Evolutionary conservation across 2,888 invertebrate genomes (phyloP), one percentile per base, ranked within the genome.

Genomic region (Odiellus spinosus): DNA sequence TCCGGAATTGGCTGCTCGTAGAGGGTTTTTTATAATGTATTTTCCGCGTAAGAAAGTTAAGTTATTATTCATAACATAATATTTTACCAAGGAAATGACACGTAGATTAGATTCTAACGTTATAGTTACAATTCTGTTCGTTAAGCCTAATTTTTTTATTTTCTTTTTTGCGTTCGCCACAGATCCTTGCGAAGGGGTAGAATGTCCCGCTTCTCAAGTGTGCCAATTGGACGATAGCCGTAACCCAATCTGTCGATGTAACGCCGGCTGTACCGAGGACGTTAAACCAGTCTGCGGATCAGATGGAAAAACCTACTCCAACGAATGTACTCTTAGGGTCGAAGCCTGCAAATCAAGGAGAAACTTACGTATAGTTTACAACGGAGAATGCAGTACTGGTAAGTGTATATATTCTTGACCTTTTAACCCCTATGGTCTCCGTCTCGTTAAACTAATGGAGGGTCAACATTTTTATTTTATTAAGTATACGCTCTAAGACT

Each of bases 141-240:
- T n/a, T n/a, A n/a, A n/a, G n/a, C n/a, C n/a, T n/a, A n/a, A 26
- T 32, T 36, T 40, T 21, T 18, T 19, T 35, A 40, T 42, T 39
- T 48, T 59, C 68, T 71, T 42, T 71, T n/a, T n/a, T n/a, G n/a
- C n/a, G n/a, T n/a, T n/a, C n/a, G n/a, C n/a, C n/a, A n/a, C n/a
- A 88, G 88, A 88, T 74, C 88, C 88, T 1, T 88, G 88, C 66
- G 74, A 76, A 38, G 79, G 76, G 48, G 74, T 82, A 55, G 73
- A 76, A 60, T 88, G 88, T 67, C 72, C 76, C 21, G 76, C 79
- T 55, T 80, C 80, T 26, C 81, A 85, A 62, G 73, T 84, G 50
- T 88, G 88, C 68, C 83, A 82, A 65, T 70, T 88, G 65, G 82
- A 83, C 66, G 76, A 75, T 57, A 74, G 77, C 45, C 74, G 87